Conservation (phyloP, 1,140 invertebrate species). For the Heliconius nattereri region DNA sequence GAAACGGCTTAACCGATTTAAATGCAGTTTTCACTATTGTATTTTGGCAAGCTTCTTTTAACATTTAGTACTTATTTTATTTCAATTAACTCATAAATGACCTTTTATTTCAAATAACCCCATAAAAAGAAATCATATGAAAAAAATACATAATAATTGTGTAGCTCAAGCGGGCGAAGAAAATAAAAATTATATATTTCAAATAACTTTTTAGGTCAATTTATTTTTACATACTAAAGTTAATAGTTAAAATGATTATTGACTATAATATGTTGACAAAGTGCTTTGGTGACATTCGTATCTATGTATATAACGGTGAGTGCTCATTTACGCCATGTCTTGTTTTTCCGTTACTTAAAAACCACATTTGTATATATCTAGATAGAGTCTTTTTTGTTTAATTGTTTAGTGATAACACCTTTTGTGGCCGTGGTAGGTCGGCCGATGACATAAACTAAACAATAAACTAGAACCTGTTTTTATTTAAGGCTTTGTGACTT, state of each 20-base stretch:
- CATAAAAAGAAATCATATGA: too few relatives aligned
- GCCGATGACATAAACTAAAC: slow-evolving; percentile 56
- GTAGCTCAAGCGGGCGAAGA: too few relatives aligned
- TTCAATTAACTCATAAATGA: too few relatives aligned
- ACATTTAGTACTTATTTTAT: too few relatives aligned
- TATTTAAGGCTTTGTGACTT: slow-evolving; percentile 27
- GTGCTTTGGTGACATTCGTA: slow-evolving; percentile 62
- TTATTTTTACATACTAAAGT: neutral
- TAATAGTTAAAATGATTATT: neutral
- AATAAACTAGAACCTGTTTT: slow-evolving; percentile 61
- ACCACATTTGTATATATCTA: slow-evolving; percentile 23
- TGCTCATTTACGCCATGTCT: slow-evolving; percentile 58
- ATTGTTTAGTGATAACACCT: slow-evolving; percentile 45
- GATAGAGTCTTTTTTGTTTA: slow-evolving; percentile 43
- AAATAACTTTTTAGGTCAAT: too few relatives aligned
- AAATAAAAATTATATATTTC: too few relatives aligned
- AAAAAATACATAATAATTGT: too few relatives aligned
- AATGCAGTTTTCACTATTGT: too few relatives aligned
- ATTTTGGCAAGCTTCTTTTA: too few relatives aligned
- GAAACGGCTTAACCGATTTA: too few relatives aligned
- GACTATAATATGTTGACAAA: slow-evolving; percentile 43
- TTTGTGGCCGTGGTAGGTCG: slow-evolving; percentile 55
- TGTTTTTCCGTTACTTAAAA: slow-evolving; percentile 34
- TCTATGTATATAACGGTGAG: slow-evolving; percentile 59
- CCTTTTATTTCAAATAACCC: too few relatives aligned